These are phyloP conservation scores for Phainopepla nitens DNA, from an alignment of 2,113 vertebrate genomes.

Conservation along the genomic window DNA sequence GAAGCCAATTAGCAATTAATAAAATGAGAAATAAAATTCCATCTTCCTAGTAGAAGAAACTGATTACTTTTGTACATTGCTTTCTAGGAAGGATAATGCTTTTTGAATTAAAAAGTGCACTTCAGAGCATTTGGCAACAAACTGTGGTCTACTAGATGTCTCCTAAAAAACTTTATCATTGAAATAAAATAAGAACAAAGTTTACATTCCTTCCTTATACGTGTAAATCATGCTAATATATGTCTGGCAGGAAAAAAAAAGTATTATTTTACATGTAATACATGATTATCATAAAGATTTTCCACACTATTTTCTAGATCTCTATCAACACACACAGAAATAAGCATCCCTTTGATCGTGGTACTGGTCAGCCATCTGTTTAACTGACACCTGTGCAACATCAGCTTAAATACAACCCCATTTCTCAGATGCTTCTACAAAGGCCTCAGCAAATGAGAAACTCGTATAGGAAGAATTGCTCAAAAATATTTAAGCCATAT, in stretches of 20 bases:
- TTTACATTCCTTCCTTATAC: background rate
- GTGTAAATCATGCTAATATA: background rate
- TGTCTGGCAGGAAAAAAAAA: background rate
- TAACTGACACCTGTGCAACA: background rate
- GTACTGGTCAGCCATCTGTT: conserved; percentile 12
- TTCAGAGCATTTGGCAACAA: background rate
- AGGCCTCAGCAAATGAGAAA: conserved; percentile 52
- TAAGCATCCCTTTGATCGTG: conserved; percentile 12
- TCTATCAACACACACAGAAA: background rate
- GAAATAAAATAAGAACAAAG: background rate
- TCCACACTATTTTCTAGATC: background rate
- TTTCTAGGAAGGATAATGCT: background rate
- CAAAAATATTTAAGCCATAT: conserved; percentile 76
- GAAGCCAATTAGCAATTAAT: background rate
- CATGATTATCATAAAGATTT: background rate
- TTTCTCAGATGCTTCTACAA: conserved; percentile 71
- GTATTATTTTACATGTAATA: background rate
- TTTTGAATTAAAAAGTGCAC: background rate
- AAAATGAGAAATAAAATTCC: background rate
- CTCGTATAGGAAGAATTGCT: conserved; percentile 70
- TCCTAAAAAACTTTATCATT: background rate
- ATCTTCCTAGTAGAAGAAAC: background rate
- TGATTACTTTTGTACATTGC: background rate
- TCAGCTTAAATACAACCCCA: conserved; percentile 26
- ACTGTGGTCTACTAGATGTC: background rate